Evolutionary conservation across 2,888 invertebrate species (phyloP), one percentile per base, ranked within the genome.

Genomic region (Hypolimnas misippus): DNA sequence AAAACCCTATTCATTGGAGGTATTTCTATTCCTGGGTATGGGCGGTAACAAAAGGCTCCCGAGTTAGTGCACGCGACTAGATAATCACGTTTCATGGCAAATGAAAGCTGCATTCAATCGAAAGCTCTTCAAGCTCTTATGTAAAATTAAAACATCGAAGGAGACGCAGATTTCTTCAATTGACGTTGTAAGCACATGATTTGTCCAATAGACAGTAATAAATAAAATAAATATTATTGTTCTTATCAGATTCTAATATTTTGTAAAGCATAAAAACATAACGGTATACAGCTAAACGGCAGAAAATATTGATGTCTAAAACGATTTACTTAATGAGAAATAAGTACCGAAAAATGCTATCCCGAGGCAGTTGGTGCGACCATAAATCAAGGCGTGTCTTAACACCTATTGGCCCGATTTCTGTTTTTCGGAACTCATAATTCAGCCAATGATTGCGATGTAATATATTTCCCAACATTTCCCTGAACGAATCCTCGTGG

Each of bases 391-490:
- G 72, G 73, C 73, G 74, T 69, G 76, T 71, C 79, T 73, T 67
- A 74, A 76, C 75, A 76, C 76, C 81, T 73, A 75, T 75, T 75
- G 77, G 72, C 77, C 79, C 73, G 77, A 69, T 78, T 78, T 74
- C 71, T 73, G 71, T 73, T 73, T 76, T 78, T 75, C 73, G 72
- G 70, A 64, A 71, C 70, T 71, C 71, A 73, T 78, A 77, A 76
- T 77, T 82, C 78, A 76, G 77, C 72, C 78, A 72, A 72, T 72
- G 73, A 72, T 73, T 72, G 65, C 69, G 65, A 56, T 58, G 69
- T 67, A 68, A 71, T 69, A 72, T 68, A 64, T 74, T 70, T 70
- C 68, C 68, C 59, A 70, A 68, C 61, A 66, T 70, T 66, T 67
- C 66, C 66, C 56, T 57, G 51, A 54, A 57, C 49, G 53, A 63